Base-by-base conservation (phyloP, 2,797 vertebrate species). In the Rousettus madagascariensis region DNA sequence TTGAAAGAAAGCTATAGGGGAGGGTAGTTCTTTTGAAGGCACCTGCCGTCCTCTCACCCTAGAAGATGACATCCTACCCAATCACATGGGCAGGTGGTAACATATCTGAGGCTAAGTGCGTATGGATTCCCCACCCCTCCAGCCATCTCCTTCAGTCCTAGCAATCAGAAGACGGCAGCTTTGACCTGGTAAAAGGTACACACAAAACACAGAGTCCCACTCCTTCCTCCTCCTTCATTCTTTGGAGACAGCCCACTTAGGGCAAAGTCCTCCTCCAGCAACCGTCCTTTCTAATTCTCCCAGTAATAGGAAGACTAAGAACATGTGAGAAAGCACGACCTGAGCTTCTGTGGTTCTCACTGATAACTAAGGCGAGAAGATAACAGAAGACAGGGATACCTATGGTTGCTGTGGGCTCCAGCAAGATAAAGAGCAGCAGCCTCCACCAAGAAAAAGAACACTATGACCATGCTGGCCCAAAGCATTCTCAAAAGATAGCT, bases 141-240 rank as follows among this genome's bases (percentile, higher is more conserved):
- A 72, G 57, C 43, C 57, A 61, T 38, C 69, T 53, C 1, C n/a
- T 80, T 15, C n/a, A 19, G 49, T 22, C 82, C 53, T 41, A 30
- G 65, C 53, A 66, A 80, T 41, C 6, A 53, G 61, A 74, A 57
- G 75, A 6, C 51, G 92, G 93, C 93, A 97, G 88, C 97, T 98
- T 98, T 94, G 97, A 98, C 98, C 98, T 98, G 98, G 98, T 98
- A 98, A 98, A 98, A 98, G 97, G 98, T 97, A 97, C 11, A 22
- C 92, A 88, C n/a, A 88, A 86, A 91, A 89, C 0, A 3, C 95
- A 4, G 93, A 95, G 82, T 30, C 72, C 43, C 90, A 1, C 85
- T 10, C 91, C 96, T 85, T 78, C 63, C 30, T 68, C 95, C 57
- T 94, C 87, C 69, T 80, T 72, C 63, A 1, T 65, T 43, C 74